phyloP scores from a whole-genome alignment of 2,888 invertebrate genomes.

The Harpalus rubripes region DNA sequence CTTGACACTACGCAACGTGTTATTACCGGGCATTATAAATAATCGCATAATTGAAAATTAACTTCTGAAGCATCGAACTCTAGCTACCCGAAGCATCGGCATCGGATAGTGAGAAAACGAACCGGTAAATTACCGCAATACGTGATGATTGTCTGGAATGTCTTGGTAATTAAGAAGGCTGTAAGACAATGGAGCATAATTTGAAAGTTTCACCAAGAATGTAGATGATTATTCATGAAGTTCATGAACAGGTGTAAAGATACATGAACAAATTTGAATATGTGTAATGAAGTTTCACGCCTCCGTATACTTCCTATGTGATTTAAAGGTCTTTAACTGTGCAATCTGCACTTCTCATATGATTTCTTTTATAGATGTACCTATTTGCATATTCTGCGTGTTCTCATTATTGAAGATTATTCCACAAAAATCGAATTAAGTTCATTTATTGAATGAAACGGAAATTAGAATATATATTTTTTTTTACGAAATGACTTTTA shows the following conservation, averaged over 20 bases:
- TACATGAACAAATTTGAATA: not conserved
- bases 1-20: slow-evolving; percentile 39
- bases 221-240: not conserved
- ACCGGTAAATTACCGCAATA: slow-evolving; percentile 53
- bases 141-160: slow-evolving; percentile 33
- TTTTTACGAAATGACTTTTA: no score
- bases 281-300: not conserved
- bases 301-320: no score
- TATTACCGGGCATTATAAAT: slow-evolving; percentile 55
- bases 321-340: no score
- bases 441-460: no score
- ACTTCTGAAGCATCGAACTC: slow-evolving; percentile 42
- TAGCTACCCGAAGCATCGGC: not conserved
- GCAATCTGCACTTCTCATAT: no score
- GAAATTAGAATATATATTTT: no score
- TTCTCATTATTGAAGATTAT: no score
- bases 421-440: no score
- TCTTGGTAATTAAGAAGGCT: slow-evolving; percentile 33
- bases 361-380: no score
- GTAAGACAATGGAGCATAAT: not conserved
- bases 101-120: not conserved
- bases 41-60: slow-evolving; percentile 61
- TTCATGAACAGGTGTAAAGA: not conserved
- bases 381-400: no score
- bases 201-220: not conserved